These are phyloP conservation scores for Drymodes brunneopygia DNA, from an alignment of 2,113 vertebrate genomes.

Conservation along the genomic window DNA sequence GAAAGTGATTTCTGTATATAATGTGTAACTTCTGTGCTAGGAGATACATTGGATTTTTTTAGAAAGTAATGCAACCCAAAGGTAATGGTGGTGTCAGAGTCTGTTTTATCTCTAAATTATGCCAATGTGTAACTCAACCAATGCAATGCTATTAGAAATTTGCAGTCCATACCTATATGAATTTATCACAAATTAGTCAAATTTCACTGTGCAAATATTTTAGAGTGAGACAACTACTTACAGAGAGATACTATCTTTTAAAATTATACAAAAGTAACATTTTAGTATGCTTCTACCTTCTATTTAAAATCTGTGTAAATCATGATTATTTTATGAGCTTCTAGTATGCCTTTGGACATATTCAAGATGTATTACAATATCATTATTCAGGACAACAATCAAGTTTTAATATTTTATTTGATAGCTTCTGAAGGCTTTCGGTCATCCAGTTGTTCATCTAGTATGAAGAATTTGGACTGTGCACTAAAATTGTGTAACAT, in stretches of 20 bases:
- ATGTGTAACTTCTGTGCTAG: background rate
- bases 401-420: background rate
- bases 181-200: background rate
- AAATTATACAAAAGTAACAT: background rate
- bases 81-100: background rate
- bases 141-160: background rate
- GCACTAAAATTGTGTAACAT: background rate
- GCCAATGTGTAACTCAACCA: background rate
- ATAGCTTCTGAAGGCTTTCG: background rate
- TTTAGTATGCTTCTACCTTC: background rate
- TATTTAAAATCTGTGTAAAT: background rate
- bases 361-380: background rate
- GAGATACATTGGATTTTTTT: fast-evolving
- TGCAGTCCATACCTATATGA: background rate
- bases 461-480: background rate
- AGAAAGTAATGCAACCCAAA: background rate
- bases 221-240: background rate
- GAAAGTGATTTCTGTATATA: background rate
- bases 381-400: background rate
- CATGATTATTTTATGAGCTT: background rate
- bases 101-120: background rate
- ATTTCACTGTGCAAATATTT: background rate
- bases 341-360: background rate
- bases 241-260: background rate
- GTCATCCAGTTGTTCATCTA: background rate